Conservation (phyloP, 2,113 vertebrate species). For the Epinephelus fuscoguttatus region DNA sequence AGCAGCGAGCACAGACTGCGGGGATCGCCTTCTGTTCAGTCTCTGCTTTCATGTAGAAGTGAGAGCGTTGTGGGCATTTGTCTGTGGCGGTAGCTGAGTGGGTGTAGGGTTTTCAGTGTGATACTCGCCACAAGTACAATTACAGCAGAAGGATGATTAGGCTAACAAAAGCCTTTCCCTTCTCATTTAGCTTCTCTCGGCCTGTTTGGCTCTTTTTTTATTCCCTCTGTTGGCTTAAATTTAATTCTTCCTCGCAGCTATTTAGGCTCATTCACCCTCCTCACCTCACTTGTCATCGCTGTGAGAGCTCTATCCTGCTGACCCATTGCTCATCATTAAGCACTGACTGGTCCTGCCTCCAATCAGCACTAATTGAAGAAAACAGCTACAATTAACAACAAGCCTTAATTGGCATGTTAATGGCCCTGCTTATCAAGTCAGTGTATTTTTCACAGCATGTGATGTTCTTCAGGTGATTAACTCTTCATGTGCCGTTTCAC, state of each 20-base stretch:
- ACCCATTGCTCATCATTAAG: constrained; percentile 47
- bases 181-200: constrained; percentile 11
- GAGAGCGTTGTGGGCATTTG: constrained; percentile 44
- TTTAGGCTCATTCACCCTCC: neutral
- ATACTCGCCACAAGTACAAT: constrained; percentile 26
- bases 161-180: neutral
- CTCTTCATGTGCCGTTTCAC: neutral
- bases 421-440: constrained; percentile 44
- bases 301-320: neutral
- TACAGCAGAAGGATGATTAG: constrained; percentile 34
- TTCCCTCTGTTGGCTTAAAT: neutral
- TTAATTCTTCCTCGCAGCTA: constrained; percentile 5
- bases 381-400: constrained; percentile 54
- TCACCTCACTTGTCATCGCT: neutral
- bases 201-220: neutral
- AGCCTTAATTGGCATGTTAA: constrained; percentile 52
- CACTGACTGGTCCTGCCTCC: constrained; percentile 31
- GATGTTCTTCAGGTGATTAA: constrained; percentile 48
- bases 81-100: constrained; percentile 44
- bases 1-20: constrained; percentile 54
- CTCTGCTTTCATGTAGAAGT: constrained; percentile 67
- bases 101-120: constrained; percentile 33
- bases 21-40: constrained; percentile 67
- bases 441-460: constrained; percentile 30
- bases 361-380: constrained; percentile 63